phyloP scores from a whole-genome alignment of 1,140 invertebrate species.

The Zeugodacus cucurbitae region DNA sequence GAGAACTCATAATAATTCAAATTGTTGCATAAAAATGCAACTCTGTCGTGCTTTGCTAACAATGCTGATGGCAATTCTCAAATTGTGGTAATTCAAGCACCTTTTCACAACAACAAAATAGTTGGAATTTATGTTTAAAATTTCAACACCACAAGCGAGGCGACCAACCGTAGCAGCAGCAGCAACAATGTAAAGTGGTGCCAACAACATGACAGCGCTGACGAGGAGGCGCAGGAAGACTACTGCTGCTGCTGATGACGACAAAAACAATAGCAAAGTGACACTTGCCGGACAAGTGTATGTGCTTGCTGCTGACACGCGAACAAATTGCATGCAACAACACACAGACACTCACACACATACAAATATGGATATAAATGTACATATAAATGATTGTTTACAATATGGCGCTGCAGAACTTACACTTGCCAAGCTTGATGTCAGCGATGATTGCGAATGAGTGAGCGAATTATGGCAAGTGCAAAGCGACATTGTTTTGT shows the following conservation, averaged over 20 bases:
- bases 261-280: not conserved
- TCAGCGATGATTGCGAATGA: not conserved
- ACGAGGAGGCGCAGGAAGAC: too few species aligned
- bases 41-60: not conserved
- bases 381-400: not conserved
- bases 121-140: not conserved
- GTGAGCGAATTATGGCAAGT: constrained; percentile 23
- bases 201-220: constrained; percentile 8
- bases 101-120: not conserved
- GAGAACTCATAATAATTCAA: too few species aligned
- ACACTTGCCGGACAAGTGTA: not conserved
- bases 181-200: not conserved
- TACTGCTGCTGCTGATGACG: not conserved
- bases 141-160: constrained; percentile 12
- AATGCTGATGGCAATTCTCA: not conserved
- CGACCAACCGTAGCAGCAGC: constrained; percentile 13
- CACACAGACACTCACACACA: not conserved
- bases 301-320: not conserved
- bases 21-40: too few species aligned
- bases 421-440: not conserved
- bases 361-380: not conserved
- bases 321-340: not conserved
- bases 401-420: not conserved
- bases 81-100: not conserved
- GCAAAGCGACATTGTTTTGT: not conserved